A percentile compares a stretch with the other conserved stretches of the same genome.
Conservation (phyloP, 2,888 invertebrate species). For the Heliconius hortense region DNA sequence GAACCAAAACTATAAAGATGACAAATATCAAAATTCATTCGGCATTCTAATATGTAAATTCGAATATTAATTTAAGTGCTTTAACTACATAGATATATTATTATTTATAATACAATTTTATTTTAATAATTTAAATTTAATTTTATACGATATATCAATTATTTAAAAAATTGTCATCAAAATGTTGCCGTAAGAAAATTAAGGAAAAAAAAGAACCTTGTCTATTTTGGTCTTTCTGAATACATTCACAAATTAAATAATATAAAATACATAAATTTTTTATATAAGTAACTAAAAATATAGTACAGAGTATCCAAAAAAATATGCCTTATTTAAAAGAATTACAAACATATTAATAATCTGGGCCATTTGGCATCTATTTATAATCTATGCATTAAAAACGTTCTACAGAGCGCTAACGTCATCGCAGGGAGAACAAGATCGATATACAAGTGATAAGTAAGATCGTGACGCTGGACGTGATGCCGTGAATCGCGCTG, state of each 20-base stretch:
- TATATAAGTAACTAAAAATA: not conserved
- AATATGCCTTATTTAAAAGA: conserved; percentile 15
- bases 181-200: not conserved
- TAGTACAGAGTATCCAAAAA: not conserved
- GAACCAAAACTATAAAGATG: not conserved
- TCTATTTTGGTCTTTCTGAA: conserved; percentile 22
- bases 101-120: conserved; percentile 34
- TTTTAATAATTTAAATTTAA: conserved; percentile 10
- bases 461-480: conserved; percentile 71
- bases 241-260: not conserved
- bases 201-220: not conserved
- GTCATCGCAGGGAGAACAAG: conserved; percentile 76
- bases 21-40: conserved; percentile 15
- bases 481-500: conserved; percentile 76
- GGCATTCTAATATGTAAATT: conserved; percentile 38
- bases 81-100: conserved; percentile 38
- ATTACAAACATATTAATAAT: conserved; percentile 17
- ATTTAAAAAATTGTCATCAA: not conserved
- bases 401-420: conserved; percentile 50
- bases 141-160: conserved; percentile 4
- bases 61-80: conserved; percentile 42
- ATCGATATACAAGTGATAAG: conserved; percentile 67
- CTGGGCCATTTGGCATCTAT: conserved; percentile 34
- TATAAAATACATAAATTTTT: not conserved
- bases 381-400: conserved; percentile 40